These are phyloP conservation scores for Etia nguti DNA, from an alignment of 2,113 vertebrate species.

Conservation along the genomic window DNA sequence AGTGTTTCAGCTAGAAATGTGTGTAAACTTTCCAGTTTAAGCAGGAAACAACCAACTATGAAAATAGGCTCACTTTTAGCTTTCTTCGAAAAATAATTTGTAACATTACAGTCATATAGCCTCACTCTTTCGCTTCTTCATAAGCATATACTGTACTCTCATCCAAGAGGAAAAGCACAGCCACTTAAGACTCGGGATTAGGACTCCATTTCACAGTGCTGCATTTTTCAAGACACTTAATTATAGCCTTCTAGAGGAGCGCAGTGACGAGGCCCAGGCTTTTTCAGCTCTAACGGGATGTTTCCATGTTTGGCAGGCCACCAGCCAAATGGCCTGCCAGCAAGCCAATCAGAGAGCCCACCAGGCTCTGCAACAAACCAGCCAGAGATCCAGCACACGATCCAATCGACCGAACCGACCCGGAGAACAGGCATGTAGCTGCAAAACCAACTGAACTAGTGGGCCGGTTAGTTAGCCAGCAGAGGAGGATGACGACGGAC, in stretches of 20 bases:
- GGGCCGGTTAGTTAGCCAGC: background rate
- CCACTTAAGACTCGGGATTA: constrained; percentile 69
- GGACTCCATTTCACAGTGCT: constrained; percentile 76
- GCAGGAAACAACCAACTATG: background rate
- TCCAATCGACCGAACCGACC: constrained; percentile 19
- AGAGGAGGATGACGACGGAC: constrained; percentile 34
- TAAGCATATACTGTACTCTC: constrained; percentile 45
- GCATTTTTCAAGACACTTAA: constrained; percentile 80
- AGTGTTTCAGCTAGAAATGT: constrained; percentile 13
- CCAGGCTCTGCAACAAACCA: constrained; percentile 5
- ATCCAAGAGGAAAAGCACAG: constrained; percentile 70
- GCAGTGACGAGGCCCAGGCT: constrained; percentile 68
- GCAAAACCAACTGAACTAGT: background rate
- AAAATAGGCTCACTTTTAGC: background rate
- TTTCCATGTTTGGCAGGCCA: constrained; percentile 76
- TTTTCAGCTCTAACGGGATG: constrained; percentile 73
- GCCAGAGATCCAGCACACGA: constrained; percentile 6
- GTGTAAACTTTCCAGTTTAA: background rate
- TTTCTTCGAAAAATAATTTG: background rate
- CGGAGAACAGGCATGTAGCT: background rate
- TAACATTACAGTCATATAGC: background rate
- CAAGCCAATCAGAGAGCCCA: constrained; percentile 50
- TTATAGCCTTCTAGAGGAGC: constrained; percentile 76
- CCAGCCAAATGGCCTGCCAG: constrained; percentile 34
- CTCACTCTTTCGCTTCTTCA: constrained; percentile 10